Evolutionary conservation across 2,888 invertebrate species (phyloP).

Genomic region (Conus canariensis): DNA sequence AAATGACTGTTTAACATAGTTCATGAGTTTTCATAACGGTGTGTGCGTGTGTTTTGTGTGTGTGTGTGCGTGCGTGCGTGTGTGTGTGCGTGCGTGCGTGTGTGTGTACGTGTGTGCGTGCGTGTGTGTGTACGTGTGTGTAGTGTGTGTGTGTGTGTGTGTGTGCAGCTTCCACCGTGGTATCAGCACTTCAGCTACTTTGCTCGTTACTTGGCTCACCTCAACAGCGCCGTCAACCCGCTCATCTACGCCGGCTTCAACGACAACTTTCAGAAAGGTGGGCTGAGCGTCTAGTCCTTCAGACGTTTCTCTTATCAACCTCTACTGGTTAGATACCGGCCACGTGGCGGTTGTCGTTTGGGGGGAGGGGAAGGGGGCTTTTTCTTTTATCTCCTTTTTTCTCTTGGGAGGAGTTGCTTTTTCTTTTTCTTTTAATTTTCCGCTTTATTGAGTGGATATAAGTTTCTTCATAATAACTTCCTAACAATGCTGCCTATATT

Average conservation of each 20-base stretch:
- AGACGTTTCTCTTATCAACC: neutral
- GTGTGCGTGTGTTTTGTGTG: neutral
- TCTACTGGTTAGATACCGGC: too few relatives aligned
- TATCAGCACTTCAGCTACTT: constrained; percentile 74
- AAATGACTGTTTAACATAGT: too few relatives aligned
- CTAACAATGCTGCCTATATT: too few relatives aligned
- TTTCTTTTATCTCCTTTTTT: neutral
- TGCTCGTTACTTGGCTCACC: constrained; percentile 77
- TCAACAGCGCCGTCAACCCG: constrained; percentile 79
- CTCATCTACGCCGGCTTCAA: constrained; percentile 79
- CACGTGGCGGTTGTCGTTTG: too few relatives aligned
- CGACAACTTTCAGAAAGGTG: constrained; percentile 78
- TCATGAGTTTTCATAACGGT: neutral
- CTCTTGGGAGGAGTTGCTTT: neutral
- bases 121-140: neutral
- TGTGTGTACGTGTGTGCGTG: neutral
- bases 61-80: constrained; percentile 11
- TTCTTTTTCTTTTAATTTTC: neutral
- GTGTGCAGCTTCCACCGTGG: constrained; percentile 76
- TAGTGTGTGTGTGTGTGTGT: neutral
- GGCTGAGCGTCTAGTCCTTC: constrained; percentile 32
- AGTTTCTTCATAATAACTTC: too few relatives aligned
- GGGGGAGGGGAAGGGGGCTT: too few relatives aligned
- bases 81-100: neutral
- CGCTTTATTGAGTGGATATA: neutral